Evolutionary conservation across 2,797 vertebrate genomes (phyloP), one percentile per base, ranked within the genome.

Genomic region (Gambelia wislizenii): DNA sequence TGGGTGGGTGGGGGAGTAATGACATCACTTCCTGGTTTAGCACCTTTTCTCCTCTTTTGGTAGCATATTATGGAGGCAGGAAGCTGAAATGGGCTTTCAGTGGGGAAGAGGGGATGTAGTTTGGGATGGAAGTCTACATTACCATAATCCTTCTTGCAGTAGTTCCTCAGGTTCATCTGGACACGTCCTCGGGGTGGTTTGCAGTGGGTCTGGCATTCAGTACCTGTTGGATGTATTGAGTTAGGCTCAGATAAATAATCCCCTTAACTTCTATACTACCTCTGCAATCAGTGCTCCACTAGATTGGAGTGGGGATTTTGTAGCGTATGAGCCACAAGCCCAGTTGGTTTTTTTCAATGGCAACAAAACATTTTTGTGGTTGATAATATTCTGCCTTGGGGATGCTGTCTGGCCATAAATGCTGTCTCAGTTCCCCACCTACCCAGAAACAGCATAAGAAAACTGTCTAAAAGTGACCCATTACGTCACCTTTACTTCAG

Each of bases 131-230:
- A 14, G 9, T 39, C 36, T 36, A 49, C 27, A 36, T 94, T 94
- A 99, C 98, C 98, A 0, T 98, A 98, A 88, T 98, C 98, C 92
- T 98, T 98, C 89, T 97, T 97, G 95, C 98, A 99, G 95, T 98
- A 99, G 1, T 97, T 98, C 93, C 96, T 96, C 92, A 98, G 95
- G 95, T 97, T 98, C 98, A 99, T 99, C 92, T 91, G 97, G 88
- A 98, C 98, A 94, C 97, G 98, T 80, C 95, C 96, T 93, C 97
- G 97, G 54, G 98, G 97, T 0, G 96, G 96, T 83, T 98, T 97
- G 95, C 98, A 99, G 92, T 98, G 98, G 16, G 97, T 98, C 74
- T 97, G 95, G 83, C 98, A 99, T 95, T 98, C 98, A 85, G 98
- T 98, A 83, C 97, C 98, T 99, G 90, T 3, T 44, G 61, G 75